Conservation (phyloP, 2,888 invertebrate genomes). For the Trichopria drosophilae region DNA sequence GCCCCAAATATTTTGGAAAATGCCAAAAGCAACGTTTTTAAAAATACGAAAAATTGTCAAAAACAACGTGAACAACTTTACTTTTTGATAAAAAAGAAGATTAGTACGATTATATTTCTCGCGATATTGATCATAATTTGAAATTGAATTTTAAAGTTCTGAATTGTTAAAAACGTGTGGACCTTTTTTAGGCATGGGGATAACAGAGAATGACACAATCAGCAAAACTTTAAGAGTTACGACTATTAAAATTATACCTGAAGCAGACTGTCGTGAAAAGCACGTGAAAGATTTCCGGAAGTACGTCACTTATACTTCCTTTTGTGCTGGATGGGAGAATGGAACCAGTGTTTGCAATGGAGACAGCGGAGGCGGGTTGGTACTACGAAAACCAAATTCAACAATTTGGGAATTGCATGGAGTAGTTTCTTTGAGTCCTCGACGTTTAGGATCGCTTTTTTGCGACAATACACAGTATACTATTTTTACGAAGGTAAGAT, state of each 20-base stretch:
- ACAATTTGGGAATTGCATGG: conserved; percentile 57
- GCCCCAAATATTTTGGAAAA: too few species aligned
- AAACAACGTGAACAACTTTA: too few species aligned
- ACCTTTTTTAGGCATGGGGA: conserved; percentile 64
- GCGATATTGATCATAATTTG: too few species aligned
- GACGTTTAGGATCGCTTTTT: conserved; percentile 50
- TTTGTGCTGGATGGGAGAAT: conserved; percentile 67
- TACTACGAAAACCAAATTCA: conserved; percentile 46
- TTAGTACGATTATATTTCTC: too few species aligned
- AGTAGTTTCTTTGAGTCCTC: conserved; percentile 59
- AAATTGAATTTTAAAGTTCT: too few species aligned
- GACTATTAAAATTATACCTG: conserved; percentile 61
- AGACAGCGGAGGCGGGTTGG: conserved; percentile 67
- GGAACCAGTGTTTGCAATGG: conserved; percentile 66
- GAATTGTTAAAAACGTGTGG: too few species aligned
- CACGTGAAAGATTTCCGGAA: conserved; percentile 61
- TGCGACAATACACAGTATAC: conserved; percentile 59
- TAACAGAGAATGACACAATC: conserved; percentile 63
- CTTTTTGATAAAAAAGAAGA: too few species aligned
- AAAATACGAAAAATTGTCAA: too few species aligned
- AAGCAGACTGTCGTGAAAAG: conserved; percentile 60
- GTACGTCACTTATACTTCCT: conserved; percentile 64
- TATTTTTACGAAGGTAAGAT: conserved; percentile 60
- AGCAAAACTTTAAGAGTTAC: conserved; percentile 61
- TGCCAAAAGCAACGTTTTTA: too few species aligned